Conservation (phyloP, 2,113 vertebrate genomes). For the Atractosteus spatula region DNA sequence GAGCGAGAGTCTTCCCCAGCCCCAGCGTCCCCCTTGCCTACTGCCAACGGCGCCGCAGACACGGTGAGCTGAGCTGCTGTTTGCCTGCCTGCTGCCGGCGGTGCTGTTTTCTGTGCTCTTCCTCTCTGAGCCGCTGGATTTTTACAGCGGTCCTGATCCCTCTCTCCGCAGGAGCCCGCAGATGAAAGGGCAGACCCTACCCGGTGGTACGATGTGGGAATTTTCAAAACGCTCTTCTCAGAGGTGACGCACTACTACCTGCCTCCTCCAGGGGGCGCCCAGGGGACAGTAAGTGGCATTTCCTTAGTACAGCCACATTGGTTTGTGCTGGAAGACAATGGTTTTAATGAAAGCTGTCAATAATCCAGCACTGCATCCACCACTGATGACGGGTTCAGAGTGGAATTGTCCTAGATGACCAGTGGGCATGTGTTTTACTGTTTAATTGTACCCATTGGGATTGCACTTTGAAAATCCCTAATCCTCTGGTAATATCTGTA, state of each 20-base stretch:
- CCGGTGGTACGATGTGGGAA: constrained; percentile 88
- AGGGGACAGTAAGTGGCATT: constrained; percentile 22
- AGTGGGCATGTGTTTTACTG: too few relatives aligned
- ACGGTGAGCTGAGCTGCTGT: constrained; percentile 1
- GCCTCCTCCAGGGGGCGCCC: constrained; percentile 67
- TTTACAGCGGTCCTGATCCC: background rate
- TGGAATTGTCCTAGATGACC: too few relatives aligned
- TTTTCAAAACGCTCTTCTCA: constrained; percentile 84
- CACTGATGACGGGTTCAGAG: too few relatives aligned
- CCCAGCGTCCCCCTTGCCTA: background rate
- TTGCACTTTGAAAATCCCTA: too few relatives aligned
- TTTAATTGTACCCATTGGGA: too few relatives aligned
- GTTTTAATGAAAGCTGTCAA: too few relatives aligned
- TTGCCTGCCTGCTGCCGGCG: background rate
- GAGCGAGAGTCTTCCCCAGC: background rate
- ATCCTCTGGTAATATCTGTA: too few relatives aligned
- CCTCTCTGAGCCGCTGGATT: background rate
- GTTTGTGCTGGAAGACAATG: too few relatives aligned
- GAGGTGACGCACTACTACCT: constrained; percentile 87
- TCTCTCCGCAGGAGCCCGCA: background rate
- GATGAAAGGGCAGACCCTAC: constrained; percentile 23
- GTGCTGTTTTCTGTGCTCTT: background rate
- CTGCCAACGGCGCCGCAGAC: background rate
- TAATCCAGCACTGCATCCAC: too few relatives aligned
- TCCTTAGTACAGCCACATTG: too few relatives aligned